Evolutionary conservation across 2,113 vertebrate genomes (phyloP).

Genomic region (Podocnemis expansa): DNA sequence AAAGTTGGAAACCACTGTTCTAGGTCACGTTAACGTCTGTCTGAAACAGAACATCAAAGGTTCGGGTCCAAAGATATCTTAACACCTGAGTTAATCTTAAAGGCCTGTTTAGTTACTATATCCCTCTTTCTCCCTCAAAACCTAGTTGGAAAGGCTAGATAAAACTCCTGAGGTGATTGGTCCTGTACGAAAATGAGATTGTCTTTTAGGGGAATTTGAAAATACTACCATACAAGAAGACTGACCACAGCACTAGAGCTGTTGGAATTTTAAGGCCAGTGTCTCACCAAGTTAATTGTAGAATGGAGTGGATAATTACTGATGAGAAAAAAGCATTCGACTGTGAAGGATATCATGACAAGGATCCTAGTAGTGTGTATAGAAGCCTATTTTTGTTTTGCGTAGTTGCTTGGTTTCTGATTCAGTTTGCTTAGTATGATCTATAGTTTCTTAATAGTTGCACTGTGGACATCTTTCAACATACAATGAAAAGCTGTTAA

Average conservation of each 20-base stretch:
- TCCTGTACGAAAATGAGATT: not conserved
- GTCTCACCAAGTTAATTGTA: not conserved
- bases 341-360: not conserved
- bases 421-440: not conserved
- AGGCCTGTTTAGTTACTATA: not conserved
- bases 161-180: not conserved
- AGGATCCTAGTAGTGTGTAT: not conserved
- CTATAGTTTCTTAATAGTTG: not conserved
- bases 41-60: no score
- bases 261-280: not conserved
- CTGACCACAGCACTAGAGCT: not conserved
- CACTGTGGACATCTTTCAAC: not conserved
- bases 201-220: not conserved
- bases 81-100: not conserved
- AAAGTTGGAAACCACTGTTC: no score
- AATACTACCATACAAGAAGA: not conserved
- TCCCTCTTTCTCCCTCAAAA: not conserved
- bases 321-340: not conserved
- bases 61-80: not conserved
- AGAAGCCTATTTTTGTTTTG: not conserved
- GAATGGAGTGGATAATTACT: not conserved
- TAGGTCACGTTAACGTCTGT: not conserved
- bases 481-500: conserved; percentile 47
- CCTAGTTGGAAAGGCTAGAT: not conserved
- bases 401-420: not conserved